Evolutionary conservation across 2,888 invertebrate genomes (phyloP).

Genomic region (Melieria omissa): DNA sequence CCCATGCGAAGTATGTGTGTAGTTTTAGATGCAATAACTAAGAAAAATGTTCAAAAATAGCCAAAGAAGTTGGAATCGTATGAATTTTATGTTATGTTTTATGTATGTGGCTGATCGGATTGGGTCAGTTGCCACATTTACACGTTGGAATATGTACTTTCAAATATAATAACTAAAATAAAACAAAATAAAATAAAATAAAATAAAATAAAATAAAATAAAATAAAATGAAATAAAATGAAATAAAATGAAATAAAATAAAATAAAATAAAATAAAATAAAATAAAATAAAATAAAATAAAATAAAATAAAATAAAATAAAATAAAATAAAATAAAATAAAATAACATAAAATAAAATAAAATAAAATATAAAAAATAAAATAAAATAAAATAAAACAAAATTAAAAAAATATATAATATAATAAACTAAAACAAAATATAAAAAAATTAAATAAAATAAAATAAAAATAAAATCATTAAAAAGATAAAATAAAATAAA

Average conservation of each 20-base stretch:
- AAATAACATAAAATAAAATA: slow-evolving; percentile 33
- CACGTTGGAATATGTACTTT: not conserved
- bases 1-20: no score
- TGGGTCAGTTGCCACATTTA: no score
- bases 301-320: slow-evolving; percentile 36
- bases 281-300: slow-evolving; percentile 1
- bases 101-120: no score
- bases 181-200: not conserved
- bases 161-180: not conserved
- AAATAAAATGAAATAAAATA: slow-evolving; percentile 2
- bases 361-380: slow-evolving; percentile 9
- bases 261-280: not conserved
- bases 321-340: slow-evolving; percentile 26
- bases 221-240: slow-evolving; percentile 12
- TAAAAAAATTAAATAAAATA: slow-evolving; percentile 15
- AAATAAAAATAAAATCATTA: slow-evolving; percentile 12
- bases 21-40: no score
- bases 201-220: slow-evolving; percentile 38
- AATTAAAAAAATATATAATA: slow-evolving; percentile 18
- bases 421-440: slow-evolving; percentile 21
- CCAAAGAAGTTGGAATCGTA: no score
- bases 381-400: slow-evolving; percentile 11
- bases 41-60: no score
- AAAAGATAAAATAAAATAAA: slow-evolving; percentile 7
- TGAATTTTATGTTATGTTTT: no score